Percentiles rank a stretch among this genome's conserved stretches.
Evolutionary conservation across 2,113 vertebrate species (phyloP).

Genomic region (Festucalex cinctus): DNA sequence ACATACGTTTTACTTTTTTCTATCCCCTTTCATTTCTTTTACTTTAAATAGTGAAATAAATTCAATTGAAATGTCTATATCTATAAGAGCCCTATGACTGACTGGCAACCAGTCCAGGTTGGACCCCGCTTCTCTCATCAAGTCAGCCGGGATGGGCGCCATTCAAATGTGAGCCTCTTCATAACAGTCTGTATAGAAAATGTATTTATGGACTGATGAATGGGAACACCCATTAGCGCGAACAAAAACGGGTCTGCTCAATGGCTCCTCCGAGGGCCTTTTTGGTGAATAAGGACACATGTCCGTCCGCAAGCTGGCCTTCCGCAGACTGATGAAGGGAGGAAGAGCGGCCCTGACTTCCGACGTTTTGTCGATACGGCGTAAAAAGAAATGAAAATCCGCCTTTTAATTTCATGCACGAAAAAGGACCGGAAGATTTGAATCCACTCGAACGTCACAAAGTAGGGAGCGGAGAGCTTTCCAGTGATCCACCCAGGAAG

Average conservation of each 20-base stretch:
- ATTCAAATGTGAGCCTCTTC: background rate
- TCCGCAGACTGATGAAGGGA: constrained; percentile 6
- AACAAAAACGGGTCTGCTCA: constrained; percentile 11
- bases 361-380: constrained; percentile 21
- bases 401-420: constrained; percentile 11
- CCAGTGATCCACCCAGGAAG: constrained; percentile 32
- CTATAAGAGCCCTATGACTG: too few species aligned
- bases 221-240: background rate
- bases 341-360: constrained; percentile 19
- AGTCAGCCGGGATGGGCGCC: too few species aligned
- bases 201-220: background rate
- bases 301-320: constrained; percentile 40
- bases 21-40: too few species aligned
- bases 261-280: constrained; percentile 27
- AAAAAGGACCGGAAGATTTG: constrained; percentile 24
- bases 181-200: background rate
- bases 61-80: too few species aligned
- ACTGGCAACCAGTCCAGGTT: too few species aligned
- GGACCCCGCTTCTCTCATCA: too few species aligned
- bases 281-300: constrained; percentile 25
- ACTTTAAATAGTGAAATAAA: too few species aligned
- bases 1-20: too few species aligned
- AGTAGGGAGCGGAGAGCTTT: background rate
- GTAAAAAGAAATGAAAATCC: constrained; percentile 5
- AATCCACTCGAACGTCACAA: constrained; percentile 12